Evolutionary conservation across 2,888 invertebrate species (phyloP).

Genomic region (Flexamia atlantica): DNA sequence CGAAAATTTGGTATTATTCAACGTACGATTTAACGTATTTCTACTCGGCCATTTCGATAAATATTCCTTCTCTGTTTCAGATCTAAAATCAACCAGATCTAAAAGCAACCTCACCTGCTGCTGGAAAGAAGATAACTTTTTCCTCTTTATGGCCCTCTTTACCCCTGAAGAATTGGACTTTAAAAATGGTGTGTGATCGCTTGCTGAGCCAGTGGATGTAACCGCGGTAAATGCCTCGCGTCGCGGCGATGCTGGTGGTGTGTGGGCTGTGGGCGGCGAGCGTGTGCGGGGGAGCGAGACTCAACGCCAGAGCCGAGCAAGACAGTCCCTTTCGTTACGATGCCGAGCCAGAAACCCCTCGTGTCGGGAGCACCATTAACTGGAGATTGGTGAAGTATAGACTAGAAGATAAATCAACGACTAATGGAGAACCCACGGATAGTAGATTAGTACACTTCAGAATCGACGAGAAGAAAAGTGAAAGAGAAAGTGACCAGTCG

Average conservation of each 20-base stretch:
- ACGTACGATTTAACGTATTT: too few species aligned
- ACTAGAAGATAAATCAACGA: background rate
- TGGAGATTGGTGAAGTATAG: background rate
- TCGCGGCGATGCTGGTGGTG: background rate
- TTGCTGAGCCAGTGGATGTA: background rate
- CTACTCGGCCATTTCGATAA: too few species aligned
- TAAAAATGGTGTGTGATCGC: background rate
- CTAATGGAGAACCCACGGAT: background rate
- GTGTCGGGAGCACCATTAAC: background rate
- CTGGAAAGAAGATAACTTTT: too few species aligned
- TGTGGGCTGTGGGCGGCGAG: conserved; percentile 31
- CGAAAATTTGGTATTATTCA: too few species aligned
- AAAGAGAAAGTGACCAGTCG: background rate
- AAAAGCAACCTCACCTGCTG: too few species aligned
- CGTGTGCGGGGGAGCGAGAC: background rate
- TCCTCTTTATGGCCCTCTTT: too few species aligned
- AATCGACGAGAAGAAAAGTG: background rate
- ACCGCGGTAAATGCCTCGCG: conserved; percentile 26
- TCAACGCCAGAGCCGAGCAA: background rate
- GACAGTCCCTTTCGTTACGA: too few species aligned
- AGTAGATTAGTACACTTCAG: background rate
- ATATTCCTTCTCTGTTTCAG: too few species aligned
- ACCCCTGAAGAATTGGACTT: too few species aligned
- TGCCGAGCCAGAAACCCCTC: background rate
- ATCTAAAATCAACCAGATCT: too few species aligned